Evolutionary conservation across 2,113 vertebrate genomes (phyloP), one percentile per base, ranked within the genome.

Genomic region (Apeltes quadracus): DNA sequence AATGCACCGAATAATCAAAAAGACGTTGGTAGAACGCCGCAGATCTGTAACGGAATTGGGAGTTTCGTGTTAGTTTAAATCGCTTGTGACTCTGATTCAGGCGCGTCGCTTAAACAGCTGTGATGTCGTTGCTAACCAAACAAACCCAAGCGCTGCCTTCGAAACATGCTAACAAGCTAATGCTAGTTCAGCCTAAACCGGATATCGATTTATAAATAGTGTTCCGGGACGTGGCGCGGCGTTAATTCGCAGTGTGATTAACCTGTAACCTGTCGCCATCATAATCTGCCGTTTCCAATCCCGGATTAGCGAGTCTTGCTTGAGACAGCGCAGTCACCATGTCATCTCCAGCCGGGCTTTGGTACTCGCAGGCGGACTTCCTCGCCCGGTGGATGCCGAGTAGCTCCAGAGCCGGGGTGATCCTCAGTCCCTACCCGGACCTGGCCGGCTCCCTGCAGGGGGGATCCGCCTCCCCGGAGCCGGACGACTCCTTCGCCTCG

Each of bases 321-420:
- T 72, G 61, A 72, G 27, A 56, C 56, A 43, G 57, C 36, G 36
- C 20, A 36, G 72, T 88, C 85, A 94, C 88, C 85, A 96, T 97
- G 95, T 93, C 95, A 72, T 85, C 94, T 55, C 93, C 92, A 91
- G 92, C 93, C 75, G 95, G 94, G 70, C 68, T 81, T 7, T 90
- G 75, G 29, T 89, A 57, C 59, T 86, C 82, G 43, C 93, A 93
- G 76, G 81, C 91, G 46, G 92, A 94, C 76, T 94, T 97, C 76
- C 61, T 94, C 61, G 85, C 90, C 7, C 91, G 70, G 0, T 97
- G 96, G 95, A 94, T 96, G 89, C 88, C 94, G 0, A 90, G 50
- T 48, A 91, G 87, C 79, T 87, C 93, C 68, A 93, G 93, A 77
- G 95, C 96, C 61, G 96, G 96, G 48, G 97, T 96, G 53, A 94